Base-by-base conservation (phyloP, 1,140 invertebrate species). In the Galleria mellonella region DNA sequence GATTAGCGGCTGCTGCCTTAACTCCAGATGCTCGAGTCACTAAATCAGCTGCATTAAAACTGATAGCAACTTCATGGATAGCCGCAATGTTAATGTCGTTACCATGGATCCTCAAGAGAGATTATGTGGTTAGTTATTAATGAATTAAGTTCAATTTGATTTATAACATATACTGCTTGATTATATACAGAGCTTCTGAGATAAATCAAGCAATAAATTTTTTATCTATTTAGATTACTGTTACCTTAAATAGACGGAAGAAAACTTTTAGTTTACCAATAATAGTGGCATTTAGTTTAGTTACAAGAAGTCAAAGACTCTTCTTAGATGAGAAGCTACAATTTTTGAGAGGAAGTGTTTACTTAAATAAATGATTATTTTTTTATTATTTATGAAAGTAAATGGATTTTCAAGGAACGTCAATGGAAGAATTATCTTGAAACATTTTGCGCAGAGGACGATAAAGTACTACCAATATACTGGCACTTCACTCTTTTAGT, bases 1-100 rank as follows among this genome's bases (percentile, higher is more conserved):
- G 94, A 12, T 87, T 96, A 9, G 91, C 93, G 6, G 93, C 93
- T 4, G 93, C 96, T 14, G 91, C 93, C 0, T 83, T 94, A 49
- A 93, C 94, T 9, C 75, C 90, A 62, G 89, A 93, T 63, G 89
- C 89, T 4, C 84, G 91, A 56, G 72, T 94, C 55, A 92, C 90
- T 0, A 83, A 87, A 27, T 77, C 81, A 4, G 83, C 77, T 30
- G 89, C 91, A 3, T 88, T 89, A 37, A 87, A 91, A 51, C 78
- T 92, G 9, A 90, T 93, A 38, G 55, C 86, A 0, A 55, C 88
- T n/a, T 90, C 90, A 2, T 96, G 94, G 94, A 46, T 93, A 0
- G 58, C 87, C 6, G 89, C 91, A 0, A 61, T 89, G 23, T 48
- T 78, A 0, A 66, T 94, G 1, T 90, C 92, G 0, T 49, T 87